phyloP scores from a whole-genome alignment of 2,888 invertebrate genomes.

The Pterostichus niger region DNA sequence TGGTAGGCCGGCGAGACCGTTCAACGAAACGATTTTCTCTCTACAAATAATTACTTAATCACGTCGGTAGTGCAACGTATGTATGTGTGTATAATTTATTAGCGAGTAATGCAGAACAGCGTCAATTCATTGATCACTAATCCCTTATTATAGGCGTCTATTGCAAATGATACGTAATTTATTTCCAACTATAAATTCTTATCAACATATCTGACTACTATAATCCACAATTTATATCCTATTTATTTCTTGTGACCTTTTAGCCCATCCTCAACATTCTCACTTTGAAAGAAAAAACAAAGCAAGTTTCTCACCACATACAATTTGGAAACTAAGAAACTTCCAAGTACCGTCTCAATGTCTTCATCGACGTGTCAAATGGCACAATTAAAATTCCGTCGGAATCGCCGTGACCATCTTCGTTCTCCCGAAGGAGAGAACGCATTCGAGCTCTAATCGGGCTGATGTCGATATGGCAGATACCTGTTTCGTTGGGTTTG shows the following conservation, averaged over 20 bases:
- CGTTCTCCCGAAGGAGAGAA: constrained; percentile 20
- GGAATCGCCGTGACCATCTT: constrained; percentile 25
- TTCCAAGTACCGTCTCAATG: constrained; percentile 8
- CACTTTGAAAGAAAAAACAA: constrained; percentile 45
- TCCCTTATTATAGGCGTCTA: constrained; percentile 50
- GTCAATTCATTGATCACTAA: constrained; percentile 57
- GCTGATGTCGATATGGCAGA: constrained; percentile 34
- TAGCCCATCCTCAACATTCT: constrained; percentile 31
- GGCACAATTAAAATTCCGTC: constrained; percentile 57
- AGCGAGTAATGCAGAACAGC: constrained; percentile 29
- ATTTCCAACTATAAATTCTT: constrained; percentile 51
- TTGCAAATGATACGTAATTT: constrained; percentile 56
- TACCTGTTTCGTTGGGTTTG: constrained; percentile 61
- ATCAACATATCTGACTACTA: constrained; percentile 53
- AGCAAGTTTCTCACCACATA: background rate
- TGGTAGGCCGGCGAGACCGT: background rate
- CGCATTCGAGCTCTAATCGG: background rate
- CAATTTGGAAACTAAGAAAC: constrained; percentile 45
- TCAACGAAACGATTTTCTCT: constrained; percentile 32
- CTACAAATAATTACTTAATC: constrained; percentile 48
- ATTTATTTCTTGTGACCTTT: constrained; percentile 53
- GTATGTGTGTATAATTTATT: constrained; percentile 31
- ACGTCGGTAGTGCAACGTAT: background rate
- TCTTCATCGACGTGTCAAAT: constrained; percentile 47
- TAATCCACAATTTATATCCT: constrained; percentile 57